These are phyloP conservation scores for Leguminivora glycinivorella DNA, from an alignment of 1,140 invertebrate species.

Conservation along the genomic window DNA sequence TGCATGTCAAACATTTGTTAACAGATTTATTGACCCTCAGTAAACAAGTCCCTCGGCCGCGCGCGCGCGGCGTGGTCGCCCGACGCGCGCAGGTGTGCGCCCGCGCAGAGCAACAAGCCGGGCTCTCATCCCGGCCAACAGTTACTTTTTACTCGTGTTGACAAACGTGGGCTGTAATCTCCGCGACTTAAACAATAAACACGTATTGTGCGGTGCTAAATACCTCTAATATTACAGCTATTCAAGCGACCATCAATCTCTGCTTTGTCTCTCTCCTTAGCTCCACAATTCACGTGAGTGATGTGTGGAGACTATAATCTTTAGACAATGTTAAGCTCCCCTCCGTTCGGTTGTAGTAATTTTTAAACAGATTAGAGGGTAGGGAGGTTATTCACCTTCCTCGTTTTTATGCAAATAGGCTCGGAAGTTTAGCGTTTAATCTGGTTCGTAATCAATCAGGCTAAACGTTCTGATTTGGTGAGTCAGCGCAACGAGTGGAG, in stretches of 20 bases:
- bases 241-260: conserved; percentile 16
- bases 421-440: background rate
- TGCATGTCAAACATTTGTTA: conserved; percentile 1
- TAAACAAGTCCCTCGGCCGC: background rate
- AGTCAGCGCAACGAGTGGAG: no score
- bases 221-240: conserved; percentile 2
- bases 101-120: background rate
- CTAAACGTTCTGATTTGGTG: no score
- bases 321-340: background rate
- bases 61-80: background rate
- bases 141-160: conserved; percentile 17
- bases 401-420: background rate
- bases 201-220: conserved; percentile 17
- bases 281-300: background rate
- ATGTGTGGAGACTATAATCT: background rate
- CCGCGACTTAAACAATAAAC: background rate
- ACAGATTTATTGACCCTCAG: background rate
- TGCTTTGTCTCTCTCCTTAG: conserved; percentile 5
- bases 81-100: background rate
- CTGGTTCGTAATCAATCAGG: background rate
- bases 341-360: background rate
- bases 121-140: background rate
- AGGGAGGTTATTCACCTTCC: background rate
- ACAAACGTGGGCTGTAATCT: conserved; percentile 24
- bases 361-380: no score